A percentile compares a stretch with the other conserved stretches of the same genome.
Evolutionary conservation across 2,888 invertebrate genomes (phyloP).

Genomic region (Malacosoma neustria): DNA sequence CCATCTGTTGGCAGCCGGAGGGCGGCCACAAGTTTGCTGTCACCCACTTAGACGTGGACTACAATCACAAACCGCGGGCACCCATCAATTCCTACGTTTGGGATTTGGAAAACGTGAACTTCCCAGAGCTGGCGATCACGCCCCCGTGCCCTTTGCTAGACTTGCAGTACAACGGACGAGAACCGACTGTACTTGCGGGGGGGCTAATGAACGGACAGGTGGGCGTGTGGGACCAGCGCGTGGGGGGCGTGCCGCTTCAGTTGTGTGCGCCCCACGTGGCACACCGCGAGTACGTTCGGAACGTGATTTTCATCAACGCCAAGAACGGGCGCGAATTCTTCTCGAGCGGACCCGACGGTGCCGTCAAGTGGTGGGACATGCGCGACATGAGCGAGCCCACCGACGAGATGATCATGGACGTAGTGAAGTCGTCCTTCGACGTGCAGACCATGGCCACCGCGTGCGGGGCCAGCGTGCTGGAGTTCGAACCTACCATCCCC

Average conservation of each 20-base stretch:
- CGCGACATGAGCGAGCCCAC: constrained; percentile 78
- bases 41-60: constrained; percentile 86
- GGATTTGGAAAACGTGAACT: constrained; percentile 92
- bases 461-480: constrained; percentile 76
- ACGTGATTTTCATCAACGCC: constrained; percentile 90
- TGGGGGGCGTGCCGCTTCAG: constrained; percentile 81
- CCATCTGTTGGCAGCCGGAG: constrained; percentile 91
- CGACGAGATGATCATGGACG: constrained; percentile 79
- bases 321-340: constrained; percentile 96
- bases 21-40: constrained; percentile 86
- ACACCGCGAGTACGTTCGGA: constrained; percentile 90
- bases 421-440: constrained; percentile 69
- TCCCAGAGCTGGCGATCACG: constrained; percentile 79
- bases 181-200: constrained; percentile 78
- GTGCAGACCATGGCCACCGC: constrained; percentile 67
- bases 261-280: constrained; percentile 84
- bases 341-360: constrained; percentile 92
- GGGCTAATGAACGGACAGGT: constrained; percentile 81
- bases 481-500: constrained; percentile 83
- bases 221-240: constrained; percentile 84
- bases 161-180: constrained; percentile 89
- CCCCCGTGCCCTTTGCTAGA: constrained; percentile 83
- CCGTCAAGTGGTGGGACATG: constrained; percentile 87
- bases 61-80: constrained; percentile 70
- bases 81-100: constrained; percentile 78